Base-by-base conservation (phyloP, 2,113 vertebrate genomes). In the Elachura formosa region DNA sequence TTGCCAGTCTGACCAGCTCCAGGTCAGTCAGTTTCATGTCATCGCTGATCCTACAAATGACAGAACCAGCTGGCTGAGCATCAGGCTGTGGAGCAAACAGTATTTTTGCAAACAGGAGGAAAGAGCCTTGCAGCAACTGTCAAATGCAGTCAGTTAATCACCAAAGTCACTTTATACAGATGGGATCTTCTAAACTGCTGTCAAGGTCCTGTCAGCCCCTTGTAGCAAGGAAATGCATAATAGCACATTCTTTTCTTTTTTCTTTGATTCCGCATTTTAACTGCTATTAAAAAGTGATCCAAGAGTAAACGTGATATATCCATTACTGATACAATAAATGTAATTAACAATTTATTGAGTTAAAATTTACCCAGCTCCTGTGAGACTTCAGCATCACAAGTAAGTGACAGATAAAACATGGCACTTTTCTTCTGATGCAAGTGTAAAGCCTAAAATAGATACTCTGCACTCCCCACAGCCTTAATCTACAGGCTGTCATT, bases 11-110 rank as follows among this genome's bases (percentile, higher is more conserved):
- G 93, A 98, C 97, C 79, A 99, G 97, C 95, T 99, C 99, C 93
- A 98, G 96, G 63, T 99, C 99, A 28, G 98, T 98, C 61, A 99
- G 98, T 96, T 99, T 99, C 98, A 98, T 97, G 93, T 98, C 99
- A 21, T 99, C 99, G 31, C 97, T 89, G 11, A 98, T 96, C 94
- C 99, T 99, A 95, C 43, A 95, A 98, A 91, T 19, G 67, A 95
- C 52, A 96, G 59, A 97, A 95, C 7, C 52, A 66, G 55, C 26
- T 87, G 46, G 48, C 5, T 90, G 34, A 93, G 59, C 46, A 78
- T 21, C 36, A 82, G 10, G 45, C 86, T 22, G 54, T 15, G 59
- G 41, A 84, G 49, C 11, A 9, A 9, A 17, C 7, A 20, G 16
- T 26, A 49, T 69, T 91, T 79, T 20, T 72, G 71, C 25, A 92